These are phyloP conservation scores for Tricholaema leucomelas DNA, from an alignment of 2,113 vertebrate genomes.

Conservation along the genomic window DNA sequence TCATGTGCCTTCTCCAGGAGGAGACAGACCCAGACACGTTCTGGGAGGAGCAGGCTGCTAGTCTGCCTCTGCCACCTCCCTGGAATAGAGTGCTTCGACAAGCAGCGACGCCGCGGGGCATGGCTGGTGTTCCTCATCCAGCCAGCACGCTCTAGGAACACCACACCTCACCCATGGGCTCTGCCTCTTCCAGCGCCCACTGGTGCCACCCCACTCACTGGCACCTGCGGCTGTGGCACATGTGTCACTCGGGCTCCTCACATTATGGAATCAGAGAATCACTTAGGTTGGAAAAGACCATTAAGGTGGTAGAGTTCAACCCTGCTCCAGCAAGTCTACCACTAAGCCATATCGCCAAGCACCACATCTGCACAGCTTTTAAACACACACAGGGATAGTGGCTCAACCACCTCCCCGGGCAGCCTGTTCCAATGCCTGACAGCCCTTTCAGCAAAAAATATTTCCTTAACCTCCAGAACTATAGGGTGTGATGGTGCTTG, in stretches of 20 bases:
- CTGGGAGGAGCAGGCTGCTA: slow-evolving; percentile 42
- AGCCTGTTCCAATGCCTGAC: no score
- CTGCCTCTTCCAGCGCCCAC: slow-evolving; percentile 3
- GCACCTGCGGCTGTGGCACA: neutral
- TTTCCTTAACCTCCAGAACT: neutral
- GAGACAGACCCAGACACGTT: slow-evolving; percentile 52
- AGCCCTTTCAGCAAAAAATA: no score
- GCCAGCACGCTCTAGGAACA: slow-evolving; percentile 47
- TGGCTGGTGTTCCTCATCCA: neutral
- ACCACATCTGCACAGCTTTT: no score
- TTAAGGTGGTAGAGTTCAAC: no score
- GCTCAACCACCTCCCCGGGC: no score
- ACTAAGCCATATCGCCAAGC: no score
- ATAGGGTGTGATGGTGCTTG: neutral
- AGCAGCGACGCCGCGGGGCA: neutral
- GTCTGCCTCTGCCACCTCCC: slow-evolving; percentile 44
- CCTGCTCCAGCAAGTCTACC: no score
- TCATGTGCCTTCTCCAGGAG: neutral
- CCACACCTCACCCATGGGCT: neutral
- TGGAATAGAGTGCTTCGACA: neutral
- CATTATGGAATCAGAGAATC: no score
- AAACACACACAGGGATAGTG: no score
- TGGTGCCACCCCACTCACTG: neutral
- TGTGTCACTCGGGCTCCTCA: neutral
- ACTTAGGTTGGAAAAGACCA: no score